Evolutionary conservation across 2,797 vertebrate species (phyloP).

Genomic region (Hydrophis major): DNA sequence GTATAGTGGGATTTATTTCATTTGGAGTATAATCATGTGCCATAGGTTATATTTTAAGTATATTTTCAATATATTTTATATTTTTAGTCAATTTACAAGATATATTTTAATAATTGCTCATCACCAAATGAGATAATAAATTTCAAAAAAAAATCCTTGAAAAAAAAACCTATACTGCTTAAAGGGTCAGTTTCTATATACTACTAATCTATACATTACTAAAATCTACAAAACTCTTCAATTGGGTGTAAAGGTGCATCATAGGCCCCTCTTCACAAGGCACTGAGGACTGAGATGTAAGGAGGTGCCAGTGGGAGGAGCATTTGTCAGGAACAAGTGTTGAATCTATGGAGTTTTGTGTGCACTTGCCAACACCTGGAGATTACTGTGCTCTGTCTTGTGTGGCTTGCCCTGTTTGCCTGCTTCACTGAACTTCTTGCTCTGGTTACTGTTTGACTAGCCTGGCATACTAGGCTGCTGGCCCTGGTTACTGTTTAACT

Average conservation of each 20-base stretch:
- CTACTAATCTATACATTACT: neutral
- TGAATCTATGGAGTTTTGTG: no score
- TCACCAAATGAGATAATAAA: neutral
- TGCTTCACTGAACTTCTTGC: no score
- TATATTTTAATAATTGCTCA: neutral
- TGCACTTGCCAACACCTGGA: no score
- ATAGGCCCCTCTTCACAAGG: neutral
- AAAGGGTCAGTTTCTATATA: neutral
- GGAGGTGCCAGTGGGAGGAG: no score
- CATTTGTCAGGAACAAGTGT: no score
- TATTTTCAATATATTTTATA: neutral
- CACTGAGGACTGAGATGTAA: no score
- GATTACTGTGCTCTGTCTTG: no score
- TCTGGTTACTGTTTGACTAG: no score
- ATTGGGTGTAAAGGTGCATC: neutral
- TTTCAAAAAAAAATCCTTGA: neutral
- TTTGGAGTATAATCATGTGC: neutral
- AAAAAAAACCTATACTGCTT: neutral
- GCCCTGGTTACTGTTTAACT: no score
- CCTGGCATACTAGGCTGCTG: no score
- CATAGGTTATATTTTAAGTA: neutral
- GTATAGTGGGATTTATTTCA: neutral
- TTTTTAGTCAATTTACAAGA: neutral
- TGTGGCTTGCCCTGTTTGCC: no score
- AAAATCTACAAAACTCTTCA: neutral